Conservation (phyloP, 1,140 invertebrate genomes). For the Bombus affinis region DNA sequence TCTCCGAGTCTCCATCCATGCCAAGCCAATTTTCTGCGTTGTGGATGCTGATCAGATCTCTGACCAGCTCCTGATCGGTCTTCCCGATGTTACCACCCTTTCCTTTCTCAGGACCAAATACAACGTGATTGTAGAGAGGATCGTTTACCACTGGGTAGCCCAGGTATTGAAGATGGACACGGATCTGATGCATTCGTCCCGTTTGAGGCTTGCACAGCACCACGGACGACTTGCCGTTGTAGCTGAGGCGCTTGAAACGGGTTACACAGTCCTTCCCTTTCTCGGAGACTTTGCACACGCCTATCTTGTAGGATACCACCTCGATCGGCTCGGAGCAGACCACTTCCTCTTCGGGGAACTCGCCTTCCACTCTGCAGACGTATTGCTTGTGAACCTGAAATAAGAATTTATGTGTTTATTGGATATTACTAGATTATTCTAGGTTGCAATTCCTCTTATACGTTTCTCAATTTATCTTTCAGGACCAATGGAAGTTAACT, state of each 20-base stretch:
- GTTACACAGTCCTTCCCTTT: constrained; percentile 96
- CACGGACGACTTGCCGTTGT: constrained; percentile 94
- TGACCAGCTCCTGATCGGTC: constrained; percentile 94
- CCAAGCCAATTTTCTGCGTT: constrained; percentile 97
- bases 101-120: constrained; percentile 95
- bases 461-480: too few relatives aligned
- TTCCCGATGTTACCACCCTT: constrained; percentile 96
- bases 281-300: constrained; percentile 95
- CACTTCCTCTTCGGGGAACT: constrained; percentile 95
- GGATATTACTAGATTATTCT: neutral
- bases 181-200: constrained; percentile 98
- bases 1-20: constrained; percentile 93
- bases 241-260: constrained; percentile 93
- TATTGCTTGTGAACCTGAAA: constrained; percentile 96
- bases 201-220: constrained; percentile 96
- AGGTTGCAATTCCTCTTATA: neutral
- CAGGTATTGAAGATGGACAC: constrained; percentile 99
- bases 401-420: too few relatives aligned
- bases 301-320: constrained; percentile 97
- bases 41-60: constrained; percentile 94
- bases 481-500: too few relatives aligned
- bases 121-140: constrained; percentile 95
- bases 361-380: constrained; percentile 97
- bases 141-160: constrained; percentile 99
- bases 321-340: constrained; percentile 95